Evolutionary conservation across 2,888 invertebrate genomes (phyloP).

Genomic region (Orchestes rusci): DNA sequence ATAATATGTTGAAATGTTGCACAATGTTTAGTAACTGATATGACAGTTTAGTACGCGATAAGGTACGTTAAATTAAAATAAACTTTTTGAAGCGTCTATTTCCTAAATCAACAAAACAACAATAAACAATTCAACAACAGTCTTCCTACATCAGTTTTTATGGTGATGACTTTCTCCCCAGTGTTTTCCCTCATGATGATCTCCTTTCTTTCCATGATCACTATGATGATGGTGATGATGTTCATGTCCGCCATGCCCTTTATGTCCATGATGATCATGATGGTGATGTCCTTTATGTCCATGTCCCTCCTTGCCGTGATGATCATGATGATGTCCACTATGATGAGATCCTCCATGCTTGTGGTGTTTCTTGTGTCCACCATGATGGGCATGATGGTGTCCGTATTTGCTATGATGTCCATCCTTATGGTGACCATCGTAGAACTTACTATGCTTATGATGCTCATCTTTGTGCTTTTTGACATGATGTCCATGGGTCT

Average conservation of each 20-base stretch:
- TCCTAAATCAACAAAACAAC: constrained; percentile 5
- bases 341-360: constrained; percentile 75
- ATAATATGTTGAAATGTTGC: too few relatives aligned
- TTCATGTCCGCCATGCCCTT: constrained; percentile 71
- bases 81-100: too few relatives aligned
- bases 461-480: constrained; percentile 83
- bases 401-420: constrained; percentile 75
- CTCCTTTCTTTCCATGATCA: constrained; percentile 70
- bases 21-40: too few relatives aligned
- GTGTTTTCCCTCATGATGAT: constrained; percentile 67
- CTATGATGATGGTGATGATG: constrained; percentile 67
- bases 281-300: constrained; percentile 76
- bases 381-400: constrained; percentile 65
- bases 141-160: too few relatives aligned
- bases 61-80: too few relatives aligned
- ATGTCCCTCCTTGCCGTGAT: constrained; percentile 72
- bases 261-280: constrained; percentile 72
- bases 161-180: too few relatives aligned
- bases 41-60: too few relatives aligned
- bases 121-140: constrained; percentile 2
- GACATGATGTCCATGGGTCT: constrained; percentile 73
- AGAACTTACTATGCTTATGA: constrained; percentile 81
- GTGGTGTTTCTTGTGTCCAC: constrained; percentile 67
- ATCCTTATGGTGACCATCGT: constrained; percentile 79
- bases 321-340: constrained; percentile 68